A percentile compares a stretch with the other conserved stretches of the same genome.
These are phyloP conservation scores for Pseudolycoriella hygida DNA, from an alignment of 2,888 invertebrate species.

Conservation along the genomic window DNA sequence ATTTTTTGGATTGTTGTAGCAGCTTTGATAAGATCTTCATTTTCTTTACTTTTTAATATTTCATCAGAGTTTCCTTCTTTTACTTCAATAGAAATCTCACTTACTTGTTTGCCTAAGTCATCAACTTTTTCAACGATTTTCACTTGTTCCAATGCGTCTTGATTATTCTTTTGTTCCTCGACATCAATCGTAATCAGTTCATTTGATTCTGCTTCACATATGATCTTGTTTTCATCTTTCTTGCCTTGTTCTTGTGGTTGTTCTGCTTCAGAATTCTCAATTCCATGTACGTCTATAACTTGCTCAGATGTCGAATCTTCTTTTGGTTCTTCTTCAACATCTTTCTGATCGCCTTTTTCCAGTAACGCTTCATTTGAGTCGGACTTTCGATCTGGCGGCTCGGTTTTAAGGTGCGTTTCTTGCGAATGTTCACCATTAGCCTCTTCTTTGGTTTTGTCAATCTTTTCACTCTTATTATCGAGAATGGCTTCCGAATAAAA, in stretches of 20 bases:
- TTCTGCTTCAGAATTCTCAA: too few relatives aligned
- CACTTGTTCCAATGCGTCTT: neutral
- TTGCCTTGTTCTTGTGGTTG: too few relatives aligned
- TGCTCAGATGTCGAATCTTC: too few relatives aligned
- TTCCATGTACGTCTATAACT: too few relatives aligned
- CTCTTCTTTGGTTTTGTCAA: neutral
- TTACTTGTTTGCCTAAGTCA: neutral
- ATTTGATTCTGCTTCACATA: conserved; percentile 1
- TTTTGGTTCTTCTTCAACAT: too few relatives aligned
- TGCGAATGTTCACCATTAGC: neutral
- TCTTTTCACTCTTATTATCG: neutral
- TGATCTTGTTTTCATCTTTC: neutral
- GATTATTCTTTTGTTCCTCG: neutral
- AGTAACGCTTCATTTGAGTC: too few relatives aligned
- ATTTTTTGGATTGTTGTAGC: conserved; percentile 7
- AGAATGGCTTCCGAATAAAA: neutral
- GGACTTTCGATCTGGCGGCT: too few relatives aligned
- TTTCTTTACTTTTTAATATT: too few relatives aligned
- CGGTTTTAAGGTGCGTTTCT: neutral
- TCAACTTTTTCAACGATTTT: neutral
- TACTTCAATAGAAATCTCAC: neutral
- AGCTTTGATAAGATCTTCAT: conserved; percentile 1
- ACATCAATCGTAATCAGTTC: neutral
- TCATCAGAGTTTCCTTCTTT: too few relatives aligned
- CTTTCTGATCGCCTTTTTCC: too few relatives aligned